Evolutionary conservation across 2,888 invertebrate genomes (phyloP).

Genomic region (Mechanitis mazaeus): DNA sequence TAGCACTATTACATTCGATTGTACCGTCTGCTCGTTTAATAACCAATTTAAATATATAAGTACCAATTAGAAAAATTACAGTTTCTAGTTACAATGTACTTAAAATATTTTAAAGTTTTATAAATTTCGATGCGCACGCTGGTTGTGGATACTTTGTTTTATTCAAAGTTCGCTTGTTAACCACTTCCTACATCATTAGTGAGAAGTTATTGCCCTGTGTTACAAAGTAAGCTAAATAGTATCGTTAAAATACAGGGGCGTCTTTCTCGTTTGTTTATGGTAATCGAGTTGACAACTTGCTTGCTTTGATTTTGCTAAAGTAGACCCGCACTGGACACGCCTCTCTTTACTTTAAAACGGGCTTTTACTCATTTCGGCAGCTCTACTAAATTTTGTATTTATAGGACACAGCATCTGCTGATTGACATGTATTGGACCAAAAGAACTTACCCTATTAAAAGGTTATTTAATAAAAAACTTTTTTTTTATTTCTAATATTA

Average conservation of each 20-base stretch:
- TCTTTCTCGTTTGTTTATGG: conserved; percentile 72
- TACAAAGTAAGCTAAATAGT: conserved; percentile 49
- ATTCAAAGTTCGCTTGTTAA: conserved; percentile 10
- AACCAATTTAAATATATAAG: too few species aligned
- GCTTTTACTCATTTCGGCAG: conserved; percentile 58
- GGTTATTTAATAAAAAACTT: too few species aligned
- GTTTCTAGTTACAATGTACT: neutral
- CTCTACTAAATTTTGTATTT: conserved; percentile 20
- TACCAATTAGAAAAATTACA: neutral
- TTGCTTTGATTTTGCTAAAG: conserved; percentile 63
- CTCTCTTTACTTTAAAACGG: conserved; percentile 56
- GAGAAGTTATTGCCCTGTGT: conserved; percentile 44
- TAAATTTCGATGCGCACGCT: neutral
- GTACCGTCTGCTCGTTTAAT: too few species aligned
- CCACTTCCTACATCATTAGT: conserved; percentile 21
- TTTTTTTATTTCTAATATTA: too few species aligned
- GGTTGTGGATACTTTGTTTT: conserved; percentile 5
- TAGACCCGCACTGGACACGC: conserved; percentile 40
- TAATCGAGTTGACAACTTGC: conserved; percentile 70
- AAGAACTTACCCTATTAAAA: too few species aligned
- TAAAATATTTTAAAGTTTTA: neutral
- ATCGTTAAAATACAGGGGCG: conserved; percentile 66
- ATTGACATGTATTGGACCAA: conserved; percentile 3
- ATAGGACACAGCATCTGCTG: conserved; percentile 8
- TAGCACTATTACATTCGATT: too few species aligned